Evolutionary conservation across 2,888 invertebrate species (phyloP).

Genomic region (Apantesis nais): DNA sequence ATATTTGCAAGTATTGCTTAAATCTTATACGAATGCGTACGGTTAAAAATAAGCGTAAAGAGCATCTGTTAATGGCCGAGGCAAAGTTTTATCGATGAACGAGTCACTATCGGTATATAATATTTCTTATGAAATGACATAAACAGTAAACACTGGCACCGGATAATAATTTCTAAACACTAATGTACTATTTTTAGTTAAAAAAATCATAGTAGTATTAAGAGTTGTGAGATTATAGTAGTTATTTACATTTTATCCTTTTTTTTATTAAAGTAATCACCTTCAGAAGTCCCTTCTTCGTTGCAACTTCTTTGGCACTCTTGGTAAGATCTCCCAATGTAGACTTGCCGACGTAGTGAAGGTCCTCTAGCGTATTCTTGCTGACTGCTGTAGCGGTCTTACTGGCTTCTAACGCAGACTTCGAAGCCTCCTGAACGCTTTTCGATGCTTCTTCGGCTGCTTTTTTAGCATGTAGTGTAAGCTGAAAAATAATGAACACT

Average conservation of each 20-base stretch:
- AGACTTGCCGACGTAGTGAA: slow-evolving; percentile 95
- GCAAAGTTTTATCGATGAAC: neutral
- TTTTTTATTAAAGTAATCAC: slow-evolving; percentile 63
- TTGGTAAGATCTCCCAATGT: slow-evolving; percentile 96
- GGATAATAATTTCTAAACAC: no score
- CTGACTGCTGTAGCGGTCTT: slow-evolving; percentile 95
- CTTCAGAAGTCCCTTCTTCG: slow-evolving; percentile 94
- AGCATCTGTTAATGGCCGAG: no score
- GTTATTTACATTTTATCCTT: neutral
- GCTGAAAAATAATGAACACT: slow-evolving; percentile 71
- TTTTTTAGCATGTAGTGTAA: slow-evolving; percentile 95
- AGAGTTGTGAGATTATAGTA: neutral
- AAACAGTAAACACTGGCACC: no score
- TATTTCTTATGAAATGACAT: no score
- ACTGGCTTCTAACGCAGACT: slow-evolving; percentile 93
- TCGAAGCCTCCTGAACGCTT: slow-evolving; percentile 93
- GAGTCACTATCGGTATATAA: neutral
- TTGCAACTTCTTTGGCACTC: slow-evolving; percentile 94
- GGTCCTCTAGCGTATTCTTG: slow-evolving; percentile 94
- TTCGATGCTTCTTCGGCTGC: slow-evolving; percentile 93
- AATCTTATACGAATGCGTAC: no score
- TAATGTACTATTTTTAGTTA: no score
- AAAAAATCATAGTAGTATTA: neutral
- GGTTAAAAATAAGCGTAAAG: no score
- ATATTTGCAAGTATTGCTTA: no score